Percentiles rank a stretch among this genome's conserved stretches.
Conservation (phyloP, 2,797 vertebrate genomes). For the Eidolon dupreanum region DNA sequence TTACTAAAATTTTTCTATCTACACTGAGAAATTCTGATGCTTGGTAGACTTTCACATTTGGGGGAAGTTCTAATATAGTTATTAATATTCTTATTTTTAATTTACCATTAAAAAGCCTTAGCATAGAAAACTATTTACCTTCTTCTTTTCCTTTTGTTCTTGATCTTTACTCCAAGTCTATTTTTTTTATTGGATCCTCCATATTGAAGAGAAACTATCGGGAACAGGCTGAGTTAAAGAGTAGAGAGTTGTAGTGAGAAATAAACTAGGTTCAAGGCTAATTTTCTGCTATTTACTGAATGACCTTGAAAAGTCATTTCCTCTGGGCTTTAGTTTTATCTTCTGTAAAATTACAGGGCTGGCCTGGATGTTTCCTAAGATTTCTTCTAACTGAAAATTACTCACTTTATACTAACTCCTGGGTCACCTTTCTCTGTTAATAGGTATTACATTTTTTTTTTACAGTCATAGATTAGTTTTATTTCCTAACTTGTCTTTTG, state of each 20-base stretch:
- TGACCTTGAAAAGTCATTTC: neutral
- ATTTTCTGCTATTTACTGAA: neutral
- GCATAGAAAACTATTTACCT: neutral
- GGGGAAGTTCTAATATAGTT: neutral
- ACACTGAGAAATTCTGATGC: neutral
- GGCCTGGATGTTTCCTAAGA: neutral
- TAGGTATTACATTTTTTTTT: neutral
- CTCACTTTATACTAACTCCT: neutral
- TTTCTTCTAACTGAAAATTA: neutral
- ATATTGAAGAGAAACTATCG: neutral
- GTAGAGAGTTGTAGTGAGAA: neutral
- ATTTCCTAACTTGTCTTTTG: neutral
- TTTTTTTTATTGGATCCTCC: neutral
- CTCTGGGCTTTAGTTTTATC: neutral
- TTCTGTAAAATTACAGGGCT: neutral
- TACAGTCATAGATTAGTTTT: neutral
- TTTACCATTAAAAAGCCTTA: neutral
- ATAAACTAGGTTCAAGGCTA: neutral
- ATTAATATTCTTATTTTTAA: constrained; percentile 33
- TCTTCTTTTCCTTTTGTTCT: neutral
- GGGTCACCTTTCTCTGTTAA: neutral
- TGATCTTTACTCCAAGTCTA: neutral
- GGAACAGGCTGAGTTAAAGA: neutral
- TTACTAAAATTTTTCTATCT: neutral
- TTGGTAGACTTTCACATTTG: neutral